phyloP scores from a whole-genome alignment of 2,113 vertebrate genomes.

The Hippocampus abdominalis region DNA sequence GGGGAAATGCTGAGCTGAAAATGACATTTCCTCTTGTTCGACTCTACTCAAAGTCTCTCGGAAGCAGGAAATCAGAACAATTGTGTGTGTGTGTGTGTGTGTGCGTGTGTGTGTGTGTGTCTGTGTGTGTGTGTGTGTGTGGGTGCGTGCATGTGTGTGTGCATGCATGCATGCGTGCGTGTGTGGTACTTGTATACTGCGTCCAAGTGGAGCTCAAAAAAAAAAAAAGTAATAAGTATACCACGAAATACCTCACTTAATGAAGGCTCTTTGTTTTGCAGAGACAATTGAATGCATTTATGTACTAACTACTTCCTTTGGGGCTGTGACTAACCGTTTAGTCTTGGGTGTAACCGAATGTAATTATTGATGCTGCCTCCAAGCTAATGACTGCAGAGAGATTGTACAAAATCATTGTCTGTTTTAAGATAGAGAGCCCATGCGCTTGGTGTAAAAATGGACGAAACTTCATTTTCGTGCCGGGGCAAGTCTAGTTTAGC shows the following conservation, averaged over 20 bases:
- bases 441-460: too few relatives aligned
- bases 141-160: neutral
- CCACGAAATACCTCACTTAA: constrained; percentile 41
- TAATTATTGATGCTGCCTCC: constrained; percentile 5
- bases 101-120: neutral
- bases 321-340: constrained; percentile 17
- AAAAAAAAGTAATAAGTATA: constrained; percentile 17
- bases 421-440: neutral
- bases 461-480: too few relatives aligned
- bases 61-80: neutral
- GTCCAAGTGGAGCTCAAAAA: constrained; percentile 24
- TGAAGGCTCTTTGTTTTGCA: constrained; percentile 43
- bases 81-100: neutral
- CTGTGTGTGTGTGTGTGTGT: neutral
- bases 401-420: constrained; percentile 49
- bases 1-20: constrained; percentile 40
- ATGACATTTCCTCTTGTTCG: constrained; percentile 50
- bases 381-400: constrained; percentile 21
- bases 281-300: constrained; percentile 4
- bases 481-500: too few relatives aligned
- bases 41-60: constrained; percentile 30
- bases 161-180: too few relatives aligned
- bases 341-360: constrained; percentile 20
- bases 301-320: constrained; percentile 17
- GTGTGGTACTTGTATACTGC: neutral